phyloP scores from a whole-genome alignment of 2,888 invertebrate genomes.

The Phortica magna region DNA sequence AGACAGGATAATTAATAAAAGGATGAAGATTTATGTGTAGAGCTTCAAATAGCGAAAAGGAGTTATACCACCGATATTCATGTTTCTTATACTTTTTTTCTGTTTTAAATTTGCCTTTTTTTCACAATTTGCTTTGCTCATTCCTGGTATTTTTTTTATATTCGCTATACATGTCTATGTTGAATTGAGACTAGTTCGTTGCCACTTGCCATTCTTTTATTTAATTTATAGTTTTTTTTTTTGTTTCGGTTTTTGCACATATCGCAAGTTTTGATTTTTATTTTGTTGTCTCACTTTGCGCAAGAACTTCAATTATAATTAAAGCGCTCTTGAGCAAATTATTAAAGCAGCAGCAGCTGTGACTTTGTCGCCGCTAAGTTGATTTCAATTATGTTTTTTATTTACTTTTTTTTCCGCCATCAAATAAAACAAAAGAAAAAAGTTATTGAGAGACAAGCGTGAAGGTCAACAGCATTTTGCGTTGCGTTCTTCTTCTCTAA shows the following conservation, averaged over 20 bases:
- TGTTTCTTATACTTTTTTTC: no score
- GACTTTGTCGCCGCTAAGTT: not conserved
- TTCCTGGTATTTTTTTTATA: no score
- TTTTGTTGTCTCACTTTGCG: not conserved
- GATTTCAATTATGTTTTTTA: not conserved
- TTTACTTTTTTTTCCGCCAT: not conserved
- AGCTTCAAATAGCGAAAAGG: no score
- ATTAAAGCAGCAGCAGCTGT: not conserved
- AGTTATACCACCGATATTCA: no score
- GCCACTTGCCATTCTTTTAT: not conserved
- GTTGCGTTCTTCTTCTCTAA: not conserved
- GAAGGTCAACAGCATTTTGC: constrained; percentile 5
- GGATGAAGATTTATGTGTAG: no score
- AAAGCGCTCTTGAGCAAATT: not conserved
- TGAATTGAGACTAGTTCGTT: not conserved
- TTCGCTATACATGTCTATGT: not conserved
- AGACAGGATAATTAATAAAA: no score
- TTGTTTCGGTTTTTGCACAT: not conserved
- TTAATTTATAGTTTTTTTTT: not conserved
- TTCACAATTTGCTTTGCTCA: no score
- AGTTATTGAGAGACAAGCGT: not conserved
- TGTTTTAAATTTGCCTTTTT: no score
- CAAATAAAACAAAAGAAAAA: not conserved
- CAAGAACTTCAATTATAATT: not conserved
- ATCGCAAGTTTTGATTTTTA: not conserved